phyloP scores from a whole-genome alignment of 2,797 vertebrate genomes.

The Karalla daura region DNA sequence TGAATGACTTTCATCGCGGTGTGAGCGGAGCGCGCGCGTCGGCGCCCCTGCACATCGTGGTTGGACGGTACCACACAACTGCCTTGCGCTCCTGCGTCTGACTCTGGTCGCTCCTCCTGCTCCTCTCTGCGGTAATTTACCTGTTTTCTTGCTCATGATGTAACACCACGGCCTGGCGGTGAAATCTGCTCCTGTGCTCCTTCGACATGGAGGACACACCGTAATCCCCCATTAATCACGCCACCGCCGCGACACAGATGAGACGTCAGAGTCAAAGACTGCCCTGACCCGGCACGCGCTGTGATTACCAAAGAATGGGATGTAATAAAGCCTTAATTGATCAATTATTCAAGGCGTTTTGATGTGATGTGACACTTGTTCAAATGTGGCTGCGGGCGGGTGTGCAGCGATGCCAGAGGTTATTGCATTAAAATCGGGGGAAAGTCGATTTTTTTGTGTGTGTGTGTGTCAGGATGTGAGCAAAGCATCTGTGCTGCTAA shows the following conservation, averaged over 20 bases:
- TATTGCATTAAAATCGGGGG: constrained; percentile 24
- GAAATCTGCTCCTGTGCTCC: constrained; percentile 8
- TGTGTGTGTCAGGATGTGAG: not conserved
- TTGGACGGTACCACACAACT: not conserved
- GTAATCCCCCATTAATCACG: constrained; percentile 24
- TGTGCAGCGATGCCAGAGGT: constrained; percentile 15
- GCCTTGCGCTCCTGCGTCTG: not conserved
- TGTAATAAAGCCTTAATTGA: constrained; percentile 48
- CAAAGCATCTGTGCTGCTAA: not conserved
- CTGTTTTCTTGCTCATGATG: not conserved
- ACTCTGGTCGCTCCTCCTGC: not conserved
- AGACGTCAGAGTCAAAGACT: constrained; percentile 26
- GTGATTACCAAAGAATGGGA: constrained; percentile 30
- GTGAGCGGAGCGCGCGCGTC: constrained; percentile 26
- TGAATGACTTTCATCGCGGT: constrained; percentile 63
- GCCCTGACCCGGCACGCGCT: constrained; percentile 23
- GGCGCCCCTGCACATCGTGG: constrained; percentile 12
- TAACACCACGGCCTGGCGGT: not conserved
- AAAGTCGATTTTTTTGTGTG: not conserved
- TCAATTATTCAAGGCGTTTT: constrained; percentile 52
- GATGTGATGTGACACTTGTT: constrained; percentile 41
- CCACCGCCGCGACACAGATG: constrained; percentile 24
- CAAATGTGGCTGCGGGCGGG: constrained; percentile 10
- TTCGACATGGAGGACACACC: constrained; percentile 1
- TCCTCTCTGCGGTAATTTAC: not conserved